Conservation (phyloP, 2,113 vertebrate genomes). For the Tautogolabrus adspersus region DNA sequence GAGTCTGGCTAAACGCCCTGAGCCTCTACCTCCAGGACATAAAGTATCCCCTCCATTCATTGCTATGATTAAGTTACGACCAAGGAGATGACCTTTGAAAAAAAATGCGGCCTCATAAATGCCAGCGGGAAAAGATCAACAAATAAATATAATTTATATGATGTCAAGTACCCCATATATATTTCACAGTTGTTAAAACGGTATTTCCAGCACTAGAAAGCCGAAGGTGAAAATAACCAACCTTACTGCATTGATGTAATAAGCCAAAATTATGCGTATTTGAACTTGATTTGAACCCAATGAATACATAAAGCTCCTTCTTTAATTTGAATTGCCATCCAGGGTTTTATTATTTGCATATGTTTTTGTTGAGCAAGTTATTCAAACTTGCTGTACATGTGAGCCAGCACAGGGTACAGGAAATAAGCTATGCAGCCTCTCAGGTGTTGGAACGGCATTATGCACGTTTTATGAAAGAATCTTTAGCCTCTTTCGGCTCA, state of each 20-base stretch:
- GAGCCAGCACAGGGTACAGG: not conserved
- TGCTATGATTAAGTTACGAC: constrained; percentile 67
- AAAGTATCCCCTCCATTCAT: constrained; percentile 59
- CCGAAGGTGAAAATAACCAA: not conserved
- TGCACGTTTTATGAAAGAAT: constrained; percentile 66
- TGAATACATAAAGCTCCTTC: constrained; percentile 1
- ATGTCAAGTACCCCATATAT: constrained; percentile 3
- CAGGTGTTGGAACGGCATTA: not conserved
- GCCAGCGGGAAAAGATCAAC: constrained; percentile 46
- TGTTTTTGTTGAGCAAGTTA: not conserved
- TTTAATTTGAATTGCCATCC: not conserved
- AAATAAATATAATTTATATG: constrained; percentile 65
- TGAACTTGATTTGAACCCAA: constrained; percentile 1
- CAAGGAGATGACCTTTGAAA: constrained; percentile 58
- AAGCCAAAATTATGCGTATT: not conserved
- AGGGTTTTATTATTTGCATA: not conserved
- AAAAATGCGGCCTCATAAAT: constrained; percentile 50
- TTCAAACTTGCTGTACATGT: constrained; percentile 1
- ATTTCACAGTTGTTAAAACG: constrained; percentile 33
- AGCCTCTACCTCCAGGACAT: constrained; percentile 23
- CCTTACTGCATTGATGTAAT: not conserved
- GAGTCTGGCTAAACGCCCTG: constrained; percentile 8
- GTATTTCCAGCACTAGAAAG: not conserved
- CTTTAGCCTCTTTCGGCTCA: constrained; percentile 31
- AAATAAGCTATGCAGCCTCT: constrained; percentile 12